Base-by-base conservation (phyloP, 2,888 invertebrate genomes). In the Drosophila helvetica region DNA sequence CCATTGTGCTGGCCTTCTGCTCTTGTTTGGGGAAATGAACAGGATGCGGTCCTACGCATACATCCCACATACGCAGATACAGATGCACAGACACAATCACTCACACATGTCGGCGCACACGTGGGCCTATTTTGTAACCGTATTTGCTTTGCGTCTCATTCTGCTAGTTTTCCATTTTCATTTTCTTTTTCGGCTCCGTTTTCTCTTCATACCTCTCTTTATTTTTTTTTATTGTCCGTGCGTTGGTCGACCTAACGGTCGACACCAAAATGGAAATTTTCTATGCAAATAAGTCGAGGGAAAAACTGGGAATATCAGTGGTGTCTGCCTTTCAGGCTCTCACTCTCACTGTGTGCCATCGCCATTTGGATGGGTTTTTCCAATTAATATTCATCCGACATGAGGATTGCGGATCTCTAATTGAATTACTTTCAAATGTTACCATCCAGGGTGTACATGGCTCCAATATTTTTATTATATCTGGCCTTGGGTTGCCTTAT, bases 41-140 rank as follows among this genome's bases (percentile, higher is more conserved):
- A 56, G 69, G 57, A 66, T 68, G 57, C 56, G 57, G 69, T 69
- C 69, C 73, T 48, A 38, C 17, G 45, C 43, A 54, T 38, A 59
- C 59, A 66, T 17, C 30, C 18, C n/a, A n/a, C 17, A 50, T 38
- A 46, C 25, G 47, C 27, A 43, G 15, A 58, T 30, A 19, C 25
- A 38, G 46, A 61, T 17, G 12, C 27, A 27, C 8, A 27, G 27
- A 27, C 8, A 33, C 33, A 33, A 33, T 33, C 33, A 25, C 27
- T 17, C 27, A 18, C 22, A 33, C 38, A 38, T 4, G 18, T 19
- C 45, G 30, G 66, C 18, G 30, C 22, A 27, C 70, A 66, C 42
- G 54, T 47, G 65, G 56, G 51, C 65, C 63, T 56, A 74, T 72
- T 73, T 69, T 66, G 65, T 56, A 63, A 56, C 65, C 25, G 43